A percentile compares a stretch with the other conserved stretches of the same genome.
Conservation (phyloP, 2,888 invertebrate genomes). For the Lysandra coridon region DNA sequence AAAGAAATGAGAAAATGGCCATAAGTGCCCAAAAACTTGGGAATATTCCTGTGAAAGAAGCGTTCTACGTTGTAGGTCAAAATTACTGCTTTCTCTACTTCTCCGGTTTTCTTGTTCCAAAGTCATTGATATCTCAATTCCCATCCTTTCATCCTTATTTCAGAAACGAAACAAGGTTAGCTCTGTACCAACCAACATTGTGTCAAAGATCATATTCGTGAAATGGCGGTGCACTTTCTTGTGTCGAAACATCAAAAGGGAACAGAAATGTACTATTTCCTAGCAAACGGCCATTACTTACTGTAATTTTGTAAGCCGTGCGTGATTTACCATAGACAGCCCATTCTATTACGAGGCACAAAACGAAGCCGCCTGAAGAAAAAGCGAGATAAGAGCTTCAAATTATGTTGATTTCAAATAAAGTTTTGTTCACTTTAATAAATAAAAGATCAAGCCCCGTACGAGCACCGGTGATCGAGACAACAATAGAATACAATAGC, state of each 20-base stretch:
- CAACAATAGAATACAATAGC: no score
- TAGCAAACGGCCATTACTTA: constrained; percentile 9
- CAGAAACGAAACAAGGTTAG: neutral
- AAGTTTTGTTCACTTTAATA: no score
- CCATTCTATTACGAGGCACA: neutral
- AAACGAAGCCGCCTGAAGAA: neutral
- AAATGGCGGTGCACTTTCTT: constrained; percentile 54
- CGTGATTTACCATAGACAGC: constrained; percentile 19
- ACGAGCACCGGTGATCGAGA: no score
- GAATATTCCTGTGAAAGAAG: no score
- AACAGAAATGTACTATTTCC: constrained; percentile 4
- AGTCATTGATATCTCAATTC: neutral
- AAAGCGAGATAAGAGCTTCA: neutral
- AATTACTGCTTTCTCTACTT: no score
- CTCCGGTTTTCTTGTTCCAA: no score
- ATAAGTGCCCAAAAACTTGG: no score
- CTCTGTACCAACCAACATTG: constrained; percentile 9
- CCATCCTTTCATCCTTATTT: neutral
- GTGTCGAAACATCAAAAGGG: constrained; percentile 37
- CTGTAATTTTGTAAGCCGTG: constrained; percentile 13
- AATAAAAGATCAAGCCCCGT: no score
- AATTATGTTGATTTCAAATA: neutral
- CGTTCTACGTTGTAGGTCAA: no score
- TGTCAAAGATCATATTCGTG: constrained; percentile 53
- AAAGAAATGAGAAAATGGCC: no score